phyloP scores from a whole-genome alignment of 2,797 vertebrate genomes.

The Fistularia tabacaria region DNA sequence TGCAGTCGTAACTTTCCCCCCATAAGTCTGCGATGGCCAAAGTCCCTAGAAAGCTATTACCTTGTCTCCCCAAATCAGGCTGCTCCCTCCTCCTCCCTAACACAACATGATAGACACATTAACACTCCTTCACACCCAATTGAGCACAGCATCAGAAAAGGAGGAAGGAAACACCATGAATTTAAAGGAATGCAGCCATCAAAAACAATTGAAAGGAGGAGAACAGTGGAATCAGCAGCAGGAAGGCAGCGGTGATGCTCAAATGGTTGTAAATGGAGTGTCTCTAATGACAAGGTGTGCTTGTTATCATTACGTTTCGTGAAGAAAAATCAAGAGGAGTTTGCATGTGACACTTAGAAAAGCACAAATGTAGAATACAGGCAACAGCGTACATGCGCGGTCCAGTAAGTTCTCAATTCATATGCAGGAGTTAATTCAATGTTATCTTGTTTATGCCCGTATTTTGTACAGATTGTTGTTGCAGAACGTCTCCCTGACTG shows the following conservation, averaged over 20 bases:
- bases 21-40: conserved; percentile 22
- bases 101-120: conserved; percentile 64
- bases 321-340: too few relatives aligned
- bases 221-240: neutral
- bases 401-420: neutral
- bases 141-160: conserved; percentile 49
- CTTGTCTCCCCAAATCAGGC: conserved; percentile 44
- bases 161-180: conserved; percentile 35
- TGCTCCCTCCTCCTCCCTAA: conserved; percentile 53
- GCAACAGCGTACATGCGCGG: too few relatives aligned
- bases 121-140: conserved; percentile 71
- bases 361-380: too few relatives aligned
- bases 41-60: conserved; percentile 64
- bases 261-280: conserved; percentile 36
- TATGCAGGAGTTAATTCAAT: conserved; percentile 24
- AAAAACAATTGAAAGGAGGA: conserved; percentile 32
- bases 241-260: conserved; percentile 18
- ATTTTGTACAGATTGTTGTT: conserved; percentile 49
- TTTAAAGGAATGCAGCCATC: conserved; percentile 46
- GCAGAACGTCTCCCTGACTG: conserved; percentile 43
- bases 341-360: too few relatives aligned
- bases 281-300: conserved; percentile 10
- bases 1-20: conserved; percentile 49
- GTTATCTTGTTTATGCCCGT: conserved; percentile 47
- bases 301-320: too few relatives aligned